Base-by-base conservation (phyloP, 2,113 vertebrate genomes). In the Oryzias celebensis region DNA sequence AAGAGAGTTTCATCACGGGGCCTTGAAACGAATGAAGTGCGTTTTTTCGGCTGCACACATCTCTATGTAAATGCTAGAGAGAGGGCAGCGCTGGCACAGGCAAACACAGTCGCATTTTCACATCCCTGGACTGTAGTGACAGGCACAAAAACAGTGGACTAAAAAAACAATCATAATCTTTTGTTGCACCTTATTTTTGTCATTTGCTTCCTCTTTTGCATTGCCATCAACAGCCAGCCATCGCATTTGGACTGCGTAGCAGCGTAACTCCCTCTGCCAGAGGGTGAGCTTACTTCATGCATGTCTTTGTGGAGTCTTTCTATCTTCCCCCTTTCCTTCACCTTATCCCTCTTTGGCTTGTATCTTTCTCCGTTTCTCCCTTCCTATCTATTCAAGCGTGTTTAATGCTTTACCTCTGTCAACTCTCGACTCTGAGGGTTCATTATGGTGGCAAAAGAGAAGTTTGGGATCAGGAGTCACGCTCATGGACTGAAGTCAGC, bases 201-300 rank as follows among this genome's bases (percentile, higher is more conserved):
- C 36, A 10, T 36, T 36, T 36, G 31, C 31, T 7, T 36, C 7
- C 36, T 36, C 36, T 3, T 28, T 62, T 54, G 28, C 61, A 54
- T 77, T 61, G 17, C 68, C 50, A 57, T 82, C 71, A 66, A 54
- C 41, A 71, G 76, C 71, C 82, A 59, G 58, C 68, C 66, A 18
- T 45, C 72, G 72, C 70, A 2, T 84, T 74, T 49, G 65, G 45
- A 57, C 44, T 44, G 55, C 63, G 53, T 71, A 28, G 61, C 24
- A 14, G 71, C 54, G 67, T 78, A 58, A 47, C 80, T 68, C 63
- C 53, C 66, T 58, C 66, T 78, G 83, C 81, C 85, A 84, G 77
- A 77, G 85, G 82, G 71, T 83, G 69, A 87, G 82, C 84, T 88
- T 86, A 87, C 81, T 82, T 77, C 81, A 71, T 82, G 79, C 77